Evolutionary conservation across 1,140 invertebrate genomes (phyloP).

Genomic region (Papilio glaucus): DNA sequence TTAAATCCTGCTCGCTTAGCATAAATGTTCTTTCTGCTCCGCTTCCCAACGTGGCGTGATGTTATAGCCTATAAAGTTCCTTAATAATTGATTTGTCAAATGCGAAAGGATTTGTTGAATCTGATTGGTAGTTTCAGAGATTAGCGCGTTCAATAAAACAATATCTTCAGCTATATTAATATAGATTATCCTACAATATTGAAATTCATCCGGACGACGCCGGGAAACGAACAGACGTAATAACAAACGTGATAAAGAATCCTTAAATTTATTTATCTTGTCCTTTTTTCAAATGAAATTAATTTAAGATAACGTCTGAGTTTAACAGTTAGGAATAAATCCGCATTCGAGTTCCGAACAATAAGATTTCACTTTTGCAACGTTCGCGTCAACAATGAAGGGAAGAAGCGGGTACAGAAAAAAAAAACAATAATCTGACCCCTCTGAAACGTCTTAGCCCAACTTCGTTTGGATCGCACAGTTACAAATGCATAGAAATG

Average conservation of each 20-base stretch:
- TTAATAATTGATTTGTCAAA: no score
- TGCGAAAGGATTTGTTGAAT: no score
- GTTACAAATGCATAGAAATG: constrained; percentile 43
- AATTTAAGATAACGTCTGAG: not conserved
- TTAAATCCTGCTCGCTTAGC: no score
- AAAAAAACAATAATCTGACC: constrained; percentile 63
- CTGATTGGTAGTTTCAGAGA: no score
- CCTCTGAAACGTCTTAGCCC: constrained; percentile 63
- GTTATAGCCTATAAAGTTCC: no score
- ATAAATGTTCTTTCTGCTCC: no score
- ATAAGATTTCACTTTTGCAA: constrained; percentile 55
- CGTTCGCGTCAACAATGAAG: constrained; percentile 64
- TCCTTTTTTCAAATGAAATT: not conserved
- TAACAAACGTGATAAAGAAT: not conserved
- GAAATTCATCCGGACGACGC: no score
- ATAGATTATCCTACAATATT: no score
- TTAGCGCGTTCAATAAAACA: no score
- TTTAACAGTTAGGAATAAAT: constrained; percentile 41
- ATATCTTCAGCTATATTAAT: no score
- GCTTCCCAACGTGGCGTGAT: no score
- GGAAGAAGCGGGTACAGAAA: constrained; percentile 57
- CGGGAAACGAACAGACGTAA: no score
- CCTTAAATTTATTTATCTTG: not conserved
- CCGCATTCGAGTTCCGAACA: constrained; percentile 52
- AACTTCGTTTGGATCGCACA: constrained; percentile 45